Conservation (phyloP, 2,888 invertebrate species). For the Gnatocerus cornutus region DNA sequence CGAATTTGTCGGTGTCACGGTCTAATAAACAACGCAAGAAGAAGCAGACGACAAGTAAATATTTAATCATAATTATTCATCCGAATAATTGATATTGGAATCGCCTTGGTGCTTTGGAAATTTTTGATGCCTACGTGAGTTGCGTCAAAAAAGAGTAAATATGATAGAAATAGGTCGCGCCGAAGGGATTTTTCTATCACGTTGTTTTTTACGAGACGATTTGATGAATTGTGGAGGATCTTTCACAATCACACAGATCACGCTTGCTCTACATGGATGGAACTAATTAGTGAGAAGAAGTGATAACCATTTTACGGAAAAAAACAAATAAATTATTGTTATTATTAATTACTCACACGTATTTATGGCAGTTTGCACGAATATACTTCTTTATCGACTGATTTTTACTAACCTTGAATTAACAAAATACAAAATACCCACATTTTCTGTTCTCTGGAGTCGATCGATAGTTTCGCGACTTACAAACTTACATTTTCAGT, state of each 20-base stretch:
- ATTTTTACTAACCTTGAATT: constrained; percentile 3
- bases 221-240: background rate
- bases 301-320: background rate
- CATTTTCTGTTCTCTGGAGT: background rate
- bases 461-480: background rate
- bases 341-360: constrained; percentile 10
- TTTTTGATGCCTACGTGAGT: constrained; percentile 39
- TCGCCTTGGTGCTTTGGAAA: constrained; percentile 21
- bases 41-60: constrained; percentile 27
- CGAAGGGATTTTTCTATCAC: constrained; percentile 21
- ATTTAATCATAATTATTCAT: constrained; percentile 28
- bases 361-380: constrained; percentile 2
- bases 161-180: constrained; percentile 26
- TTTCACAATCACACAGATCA: background rate
- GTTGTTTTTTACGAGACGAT: background rate
- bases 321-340: constrained; percentile 1
- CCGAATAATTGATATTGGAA: constrained; percentile 21
- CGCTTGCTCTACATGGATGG: background rate
- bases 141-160: constrained; percentile 11
- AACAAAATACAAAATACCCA: background rate
- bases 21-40: constrained; percentile 6
- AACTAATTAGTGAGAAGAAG: background rate
- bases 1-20: constrained; percentile 7
- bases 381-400: background rate
- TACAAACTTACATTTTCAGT: no score